Conservation (phyloP, 1,140 invertebrate species). For the Galendromus occidentalis region DNA sequence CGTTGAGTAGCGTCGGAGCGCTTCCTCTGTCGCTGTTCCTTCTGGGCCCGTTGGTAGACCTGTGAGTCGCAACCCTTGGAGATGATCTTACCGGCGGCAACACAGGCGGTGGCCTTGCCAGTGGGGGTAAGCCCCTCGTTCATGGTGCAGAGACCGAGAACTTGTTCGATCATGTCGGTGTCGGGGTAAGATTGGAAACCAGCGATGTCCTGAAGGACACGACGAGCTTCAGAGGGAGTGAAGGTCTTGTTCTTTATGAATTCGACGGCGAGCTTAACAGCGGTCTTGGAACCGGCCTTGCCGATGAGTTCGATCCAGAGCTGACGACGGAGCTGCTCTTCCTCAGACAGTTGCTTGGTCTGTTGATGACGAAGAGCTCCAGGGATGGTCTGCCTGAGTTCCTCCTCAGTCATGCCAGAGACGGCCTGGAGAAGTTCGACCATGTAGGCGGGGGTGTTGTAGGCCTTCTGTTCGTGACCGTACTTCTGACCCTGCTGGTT, state of each 20-base stretch:
- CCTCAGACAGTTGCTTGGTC: neutral
- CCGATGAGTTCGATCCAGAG: slow-evolving; percentile 9
- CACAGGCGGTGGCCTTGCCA: slow-evolving; percentile 4
- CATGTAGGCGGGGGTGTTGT: neutral
- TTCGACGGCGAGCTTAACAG: neutral
- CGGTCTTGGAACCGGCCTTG: slow-evolving; percentile 3
- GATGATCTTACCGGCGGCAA: slow-evolving; percentile 6
- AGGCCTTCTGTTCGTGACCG: neutral
- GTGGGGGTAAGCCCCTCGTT: neutral
- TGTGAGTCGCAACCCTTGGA: slow-evolving; percentile 10
- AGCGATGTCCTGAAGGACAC: slow-evolving; percentile 8
- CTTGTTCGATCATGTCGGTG: slow-evolving; percentile 2
- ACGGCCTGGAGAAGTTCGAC: slow-evolving; percentile 1
- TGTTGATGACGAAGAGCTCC: neutral
- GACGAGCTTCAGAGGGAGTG: neutral
- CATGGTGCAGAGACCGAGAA: neutral
- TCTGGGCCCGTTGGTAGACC: neutral
- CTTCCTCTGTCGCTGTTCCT: neutral
- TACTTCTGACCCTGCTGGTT: neutral
- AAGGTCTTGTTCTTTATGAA: slow-evolving; percentile 5
- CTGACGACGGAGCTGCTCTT: neutral
- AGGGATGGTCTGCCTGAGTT: neutral
- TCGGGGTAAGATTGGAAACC: slow-evolving; percentile 9
- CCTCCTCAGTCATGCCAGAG: slow-evolving; percentile 3
- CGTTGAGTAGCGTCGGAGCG: neutral